Percentiles rank a stretch among this genome's conserved stretches.
Evolutionary conservation across 2,113 vertebrate species (phyloP).

Genomic region (Colossoma macropomum): DNA sequence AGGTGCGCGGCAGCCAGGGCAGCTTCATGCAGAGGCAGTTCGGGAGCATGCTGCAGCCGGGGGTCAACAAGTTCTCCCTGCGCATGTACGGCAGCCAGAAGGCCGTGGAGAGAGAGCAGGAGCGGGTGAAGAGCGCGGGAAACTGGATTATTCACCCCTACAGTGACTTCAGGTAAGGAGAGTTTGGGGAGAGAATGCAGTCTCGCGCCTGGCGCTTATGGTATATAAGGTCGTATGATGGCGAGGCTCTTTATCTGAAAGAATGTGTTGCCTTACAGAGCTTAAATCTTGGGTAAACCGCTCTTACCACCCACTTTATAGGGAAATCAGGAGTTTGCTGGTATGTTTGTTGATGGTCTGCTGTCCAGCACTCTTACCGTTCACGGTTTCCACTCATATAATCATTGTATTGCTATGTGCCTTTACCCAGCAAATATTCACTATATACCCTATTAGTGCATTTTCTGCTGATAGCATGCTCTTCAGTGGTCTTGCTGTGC

Average conservation of each 20-base stretch:
- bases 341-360: no score
- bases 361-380: no score
- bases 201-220: no score
- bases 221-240: no score
- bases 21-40: slow-evolving; percentile 97
- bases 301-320: background rate
- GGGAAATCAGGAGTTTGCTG: no score
- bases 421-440: no score
- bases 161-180: slow-evolving; percentile 91
- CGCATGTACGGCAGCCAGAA: slow-evolving; percentile 98
- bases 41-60: slow-evolving; percentile 93
- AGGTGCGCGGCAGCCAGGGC: slow-evolving; percentile 84
- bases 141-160: slow-evolving; percentile 98
- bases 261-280: background rate
- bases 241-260: background rate
- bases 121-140: slow-evolving; percentile 95
- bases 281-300: background rate
- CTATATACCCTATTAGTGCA: no score
- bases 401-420: no score
- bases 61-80: slow-evolving; percentile 98
- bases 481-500: no score
- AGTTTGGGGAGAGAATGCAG: background rate
- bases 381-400: no score
- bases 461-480: no score
- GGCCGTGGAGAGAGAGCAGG: slow-evolving; percentile 93